Conservation (phyloP, 2,797 vertebrate species). For the Vireo griseus region DNA sequence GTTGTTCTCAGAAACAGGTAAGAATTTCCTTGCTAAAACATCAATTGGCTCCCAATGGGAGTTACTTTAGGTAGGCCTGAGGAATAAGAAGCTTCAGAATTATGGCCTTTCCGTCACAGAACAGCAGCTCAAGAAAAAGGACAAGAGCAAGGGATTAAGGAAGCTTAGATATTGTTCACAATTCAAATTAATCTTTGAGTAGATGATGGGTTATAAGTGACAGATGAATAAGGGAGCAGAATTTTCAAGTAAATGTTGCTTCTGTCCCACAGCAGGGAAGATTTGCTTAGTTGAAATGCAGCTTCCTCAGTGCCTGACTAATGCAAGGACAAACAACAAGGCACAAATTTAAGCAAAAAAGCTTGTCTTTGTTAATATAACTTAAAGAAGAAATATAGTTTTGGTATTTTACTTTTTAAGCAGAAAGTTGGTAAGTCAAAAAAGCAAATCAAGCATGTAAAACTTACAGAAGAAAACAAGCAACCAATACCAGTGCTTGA, state of each 20-base stretch:
- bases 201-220: conserved; percentile 43
- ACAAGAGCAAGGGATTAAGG: conserved; percentile 60
- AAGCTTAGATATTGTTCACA: conserved; percentile 61
- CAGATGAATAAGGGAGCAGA: conserved; percentile 44
- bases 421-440: neutral
- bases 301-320: neutral
- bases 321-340: neutral
- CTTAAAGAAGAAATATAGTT: neutral
- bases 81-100: conserved; percentile 52
- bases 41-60: conserved; percentile 24
- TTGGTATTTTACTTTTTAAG: neutral
- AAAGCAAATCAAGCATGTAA: neutral
- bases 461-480: neutral
- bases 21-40: conserved; percentile 38
- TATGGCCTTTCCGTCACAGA: conserved; percentile 4
- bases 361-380: neutral
- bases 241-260: conserved; percentile 47
- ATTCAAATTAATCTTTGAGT: conserved; percentile 56
- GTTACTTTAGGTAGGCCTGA: conserved; percentile 31
- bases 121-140: conserved; percentile 50
- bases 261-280: conserved; percentile 5
- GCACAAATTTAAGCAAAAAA: neutral
- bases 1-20: conserved; percentile 44
- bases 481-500: neutral
- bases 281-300: conserved; percentile 15